Conservation (phyloP, 2,113 vertebrate genomes). For the Labeo catla region DNA sequence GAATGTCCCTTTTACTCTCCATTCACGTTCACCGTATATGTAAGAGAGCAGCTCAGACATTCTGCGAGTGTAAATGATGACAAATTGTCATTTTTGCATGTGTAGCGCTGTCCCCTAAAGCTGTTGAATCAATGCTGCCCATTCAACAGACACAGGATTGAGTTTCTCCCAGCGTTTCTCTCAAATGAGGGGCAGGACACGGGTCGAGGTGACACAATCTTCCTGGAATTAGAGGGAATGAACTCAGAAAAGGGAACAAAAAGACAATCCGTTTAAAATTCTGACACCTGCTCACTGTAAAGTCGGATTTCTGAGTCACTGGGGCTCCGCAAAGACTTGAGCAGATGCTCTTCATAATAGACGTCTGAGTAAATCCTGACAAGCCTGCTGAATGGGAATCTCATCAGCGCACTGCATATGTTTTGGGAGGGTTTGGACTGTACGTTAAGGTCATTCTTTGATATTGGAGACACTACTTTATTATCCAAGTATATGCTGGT, state of each 20-base stretch:
- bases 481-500: not conserved
- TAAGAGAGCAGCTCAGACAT: not conserved
- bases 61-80: not conserved
- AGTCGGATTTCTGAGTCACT: slow-evolving; percentile 78
- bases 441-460: slow-evolving; percentile 51
- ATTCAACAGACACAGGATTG: not conserved
- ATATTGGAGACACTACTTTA: slow-evolving; percentile 36
- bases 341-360: slow-evolving; percentile 78
- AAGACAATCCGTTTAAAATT: slow-evolving; percentile 78
- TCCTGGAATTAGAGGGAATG: slow-evolving; percentile 75
- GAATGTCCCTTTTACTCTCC: not conserved
- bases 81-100: not conserved
- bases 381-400: slow-evolving; percentile 77
- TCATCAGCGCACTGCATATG: slow-evolving; percentile 73
- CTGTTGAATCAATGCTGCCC: not conserved
- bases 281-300: slow-evolving; percentile 79
- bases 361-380: slow-evolving; percentile 77
- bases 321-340: slow-evolving; percentile 76
- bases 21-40: not conserved
- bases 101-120: not conserved
- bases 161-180: slow-evolving; percentile 53
- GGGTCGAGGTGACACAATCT: slow-evolving; percentile 69
- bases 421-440: not conserved
- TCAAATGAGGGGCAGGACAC: slow-evolving; percentile 70
- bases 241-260: slow-evolving; percentile 71